Percentiles rank a stretch among this genome's conserved stretches.
These are phyloP conservation scores for Taenioides sp. DNA, from an alignment of 2,797 vertebrate species.

Conservation along the genomic window DNA sequence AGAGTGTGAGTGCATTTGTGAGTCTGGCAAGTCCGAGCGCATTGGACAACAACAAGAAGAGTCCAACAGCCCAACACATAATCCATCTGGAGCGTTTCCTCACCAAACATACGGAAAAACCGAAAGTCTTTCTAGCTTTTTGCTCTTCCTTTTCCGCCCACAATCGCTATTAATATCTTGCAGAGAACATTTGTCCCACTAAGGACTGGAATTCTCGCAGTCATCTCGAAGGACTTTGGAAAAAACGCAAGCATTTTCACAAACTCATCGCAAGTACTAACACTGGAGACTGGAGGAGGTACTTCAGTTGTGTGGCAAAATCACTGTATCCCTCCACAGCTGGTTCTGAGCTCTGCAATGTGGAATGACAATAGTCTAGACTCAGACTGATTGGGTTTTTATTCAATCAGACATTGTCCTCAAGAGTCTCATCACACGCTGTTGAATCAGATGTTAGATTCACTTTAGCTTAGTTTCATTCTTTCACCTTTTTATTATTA, in stretches of 20 bases:
- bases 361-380: slow-evolving; percentile 3
- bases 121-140: slow-evolving; percentile 62
- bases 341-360: slow-evolving; percentile 1
- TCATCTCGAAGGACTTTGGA: slow-evolving; percentile 56
- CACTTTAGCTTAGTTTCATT: neutral
- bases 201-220: slow-evolving; percentile 70
- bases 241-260: slow-evolving; percentile 49
- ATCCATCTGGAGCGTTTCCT: slow-evolving; percentile 79
- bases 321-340: slow-evolving; percentile 7
- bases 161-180: slow-evolving; percentile 75
- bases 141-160: slow-evolving; percentile 63
- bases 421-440: slow-evolving; percentile 5
- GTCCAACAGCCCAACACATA: slow-evolving; percentile 65
- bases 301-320: slow-evolving; percentile 18
- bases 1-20: slow-evolving; percentile 29
- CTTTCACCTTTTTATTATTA: neutral
- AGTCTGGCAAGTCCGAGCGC: slow-evolving; percentile 51
- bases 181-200: slow-evolving; percentile 68
- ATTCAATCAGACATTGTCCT: slow-evolving; percentile 13
- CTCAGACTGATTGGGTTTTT: slow-evolving; percentile 7
- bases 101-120: slow-evolving; percentile 80
- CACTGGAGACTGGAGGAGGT: slow-evolving; percentile 23
- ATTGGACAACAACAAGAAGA: slow-evolving; percentile 58
- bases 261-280: slow-evolving; percentile 44
- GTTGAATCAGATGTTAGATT: slow-evolving; percentile 3